Conservation (phyloP, 2,888 invertebrate genomes). For the Cabera pusaria region DNA sequence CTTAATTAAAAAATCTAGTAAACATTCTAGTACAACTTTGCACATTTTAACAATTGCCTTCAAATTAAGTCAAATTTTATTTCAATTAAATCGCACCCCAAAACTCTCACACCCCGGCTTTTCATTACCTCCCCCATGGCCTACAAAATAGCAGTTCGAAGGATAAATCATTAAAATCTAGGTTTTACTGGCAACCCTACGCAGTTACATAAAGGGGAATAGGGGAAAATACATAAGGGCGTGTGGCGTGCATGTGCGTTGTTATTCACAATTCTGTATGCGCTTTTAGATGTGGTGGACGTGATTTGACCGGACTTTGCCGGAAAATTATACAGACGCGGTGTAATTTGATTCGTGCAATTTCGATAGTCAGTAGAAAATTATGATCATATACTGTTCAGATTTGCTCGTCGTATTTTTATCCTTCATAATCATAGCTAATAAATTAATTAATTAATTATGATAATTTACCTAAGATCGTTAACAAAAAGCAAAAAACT, state of each 20-base stretch:
- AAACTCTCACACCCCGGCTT: background rate
- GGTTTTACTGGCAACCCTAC: conserved; percentile 48
- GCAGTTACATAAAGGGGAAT: conserved; percentile 48
- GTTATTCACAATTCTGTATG: conserved; percentile 15
- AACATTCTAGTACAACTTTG: no score
- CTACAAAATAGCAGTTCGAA: conserved; percentile 11
- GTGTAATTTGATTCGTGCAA: no score
- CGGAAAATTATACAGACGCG: no score
- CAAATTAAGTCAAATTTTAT: conserved; percentile 1
- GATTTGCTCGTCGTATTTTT: no score
- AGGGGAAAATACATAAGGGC: conserved; percentile 56
- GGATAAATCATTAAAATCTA: conserved; percentile 20
- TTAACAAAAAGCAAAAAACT: no score
- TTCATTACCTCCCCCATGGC: conserved; percentile 3
- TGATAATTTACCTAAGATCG: no score
- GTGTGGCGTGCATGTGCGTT: conserved; percentile 45
- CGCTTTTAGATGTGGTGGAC: conserved; percentile 12
- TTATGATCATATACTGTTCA: no score
- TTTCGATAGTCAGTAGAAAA: no score
- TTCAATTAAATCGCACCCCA: conserved; percentile 1
- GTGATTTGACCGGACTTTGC: conserved; percentile 13
- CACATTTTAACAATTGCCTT: no score
- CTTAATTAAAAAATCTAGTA: no score
- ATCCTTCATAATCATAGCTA: no score
- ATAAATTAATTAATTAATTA: no score